A percentile compares a stretch with the other conserved stretches of the same genome.
phyloP scores from a whole-genome alignment of 2,797 vertebrate genomes.

The Girardinus metallicus region DNA sequence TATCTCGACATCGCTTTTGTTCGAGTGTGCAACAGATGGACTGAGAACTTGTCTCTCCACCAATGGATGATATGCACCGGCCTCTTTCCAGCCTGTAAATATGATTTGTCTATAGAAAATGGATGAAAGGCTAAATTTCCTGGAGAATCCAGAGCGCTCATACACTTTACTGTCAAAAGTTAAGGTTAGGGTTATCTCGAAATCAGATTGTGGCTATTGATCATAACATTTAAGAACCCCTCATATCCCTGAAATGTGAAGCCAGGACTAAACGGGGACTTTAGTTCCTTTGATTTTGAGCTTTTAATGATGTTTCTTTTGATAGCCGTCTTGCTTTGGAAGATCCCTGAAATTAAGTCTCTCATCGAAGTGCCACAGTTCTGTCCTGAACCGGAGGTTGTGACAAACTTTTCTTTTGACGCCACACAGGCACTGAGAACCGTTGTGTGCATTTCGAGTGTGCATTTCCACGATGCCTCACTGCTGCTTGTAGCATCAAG shows the following conservation, averaged over 20 bases:
- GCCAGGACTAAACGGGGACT: neutral
- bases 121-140: neutral
- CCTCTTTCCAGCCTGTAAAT: neutral
- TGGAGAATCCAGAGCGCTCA: neutral
- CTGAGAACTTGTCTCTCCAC: neutral
- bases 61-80: neutral
- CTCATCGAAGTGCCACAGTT: constrained; percentile 17
- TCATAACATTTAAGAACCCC: neutral
- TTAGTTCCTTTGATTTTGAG: neutral
- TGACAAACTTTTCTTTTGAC: constrained; percentile 67
- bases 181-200: neutral
- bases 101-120: neutral
- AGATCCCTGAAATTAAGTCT: constrained; percentile 31
- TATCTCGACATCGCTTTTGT: too few species aligned
- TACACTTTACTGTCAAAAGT: neutral
- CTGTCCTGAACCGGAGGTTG: constrained; percentile 48
- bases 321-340: constrained; percentile 10
- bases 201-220: neutral
- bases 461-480: constrained; percentile 63
- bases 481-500: constrained; percentile 78
- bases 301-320: constrained; percentile 4
- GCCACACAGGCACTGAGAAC: constrained; percentile 45
- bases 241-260: neutral
- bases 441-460: constrained; percentile 64
- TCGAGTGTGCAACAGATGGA: too few species aligned